These are phyloP conservation scores for Barnardius zonarius DNA, from an alignment of 2,113 vertebrate species.

Conservation along the genomic window DNA sequence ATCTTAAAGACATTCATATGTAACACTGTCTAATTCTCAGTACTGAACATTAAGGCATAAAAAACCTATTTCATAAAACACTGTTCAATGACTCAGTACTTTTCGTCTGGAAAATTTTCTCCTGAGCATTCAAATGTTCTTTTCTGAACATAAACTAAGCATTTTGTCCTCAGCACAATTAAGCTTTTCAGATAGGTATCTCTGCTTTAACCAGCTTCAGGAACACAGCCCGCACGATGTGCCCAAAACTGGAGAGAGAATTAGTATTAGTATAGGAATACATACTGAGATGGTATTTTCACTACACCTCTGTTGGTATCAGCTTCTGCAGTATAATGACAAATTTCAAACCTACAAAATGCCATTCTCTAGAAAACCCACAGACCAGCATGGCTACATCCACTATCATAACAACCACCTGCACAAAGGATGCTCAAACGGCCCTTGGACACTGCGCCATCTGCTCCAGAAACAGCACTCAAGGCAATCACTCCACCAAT, in stretches of 20 bases:
- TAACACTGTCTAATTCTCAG: background rate
- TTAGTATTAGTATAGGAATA: background rate
- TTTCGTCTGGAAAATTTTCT: background rate
- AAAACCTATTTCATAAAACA: background rate
- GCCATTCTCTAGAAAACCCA: background rate
- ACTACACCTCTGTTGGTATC: background rate
- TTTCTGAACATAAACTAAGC: background rate
- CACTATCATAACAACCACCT: background rate
- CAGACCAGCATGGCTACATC: background rate
- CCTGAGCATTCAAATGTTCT: background rate
- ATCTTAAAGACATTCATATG: background rate
- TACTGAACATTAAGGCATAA: background rate
- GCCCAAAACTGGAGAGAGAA: background rate
- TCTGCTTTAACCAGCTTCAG: background rate
- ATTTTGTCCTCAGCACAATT: background rate
- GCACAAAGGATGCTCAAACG: background rate
- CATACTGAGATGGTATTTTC: background rate
- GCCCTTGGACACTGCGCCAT: background rate
- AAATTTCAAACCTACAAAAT: background rate
- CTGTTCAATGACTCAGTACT: conserved; percentile 6
- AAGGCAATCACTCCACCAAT: background rate
- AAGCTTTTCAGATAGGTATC: background rate
- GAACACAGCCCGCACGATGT: background rate
- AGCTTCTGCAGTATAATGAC: background rate
- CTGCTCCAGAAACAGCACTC: background rate